Evolutionary conservation across 2,888 invertebrate species (phyloP), one percentile per base, ranked within the genome.

Genomic region (Drosophila formosana): DNA sequence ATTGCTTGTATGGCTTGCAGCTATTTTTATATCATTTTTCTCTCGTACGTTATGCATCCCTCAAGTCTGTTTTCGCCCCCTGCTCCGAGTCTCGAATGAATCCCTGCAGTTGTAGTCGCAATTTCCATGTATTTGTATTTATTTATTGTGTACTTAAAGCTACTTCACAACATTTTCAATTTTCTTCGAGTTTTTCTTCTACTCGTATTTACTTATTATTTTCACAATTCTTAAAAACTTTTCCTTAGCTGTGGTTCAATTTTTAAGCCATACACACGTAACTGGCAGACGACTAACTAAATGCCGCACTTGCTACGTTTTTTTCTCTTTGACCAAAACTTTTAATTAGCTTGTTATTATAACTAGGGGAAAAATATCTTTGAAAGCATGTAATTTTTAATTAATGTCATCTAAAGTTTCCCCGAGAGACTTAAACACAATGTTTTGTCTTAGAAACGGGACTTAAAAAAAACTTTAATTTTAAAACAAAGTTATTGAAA

Each of bases 11-110:
- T 75, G 73, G 86, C 86, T 88, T 73, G 56, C 64, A 89, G 86
- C 89, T 86, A 89, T 86, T 86, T 86, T 89, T 88, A 88, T 86
- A 80, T 89, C 61, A 86, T 89, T 85, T 82, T 65, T 73, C 72
- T 64, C 76, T 74, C 41, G 50, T 57, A 64, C 50, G 64, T 61
- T 46, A 60, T 72, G 72, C 72, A 58, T 32, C 62, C 37, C 60
- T 57, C 32, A 18, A 51, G 34, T 56, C 45, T 46, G 45, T n/a
- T 41, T 28, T 53, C 46, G 18, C 26, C 6, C 26, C 30, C 45
- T 13, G 2, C 4, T 4, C n/a, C 26, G n/a, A 13, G 6, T 28
- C 18, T 18, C 11, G 37, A 13, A 8, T n/a, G 30, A 32, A 30
- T 50, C 58, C 49, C 52, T 50, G 55, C 66, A 78, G 63, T 74